phyloP scores from a whole-genome alignment of 1,140 invertebrate genomes.

The Listronotus oregonensis region DNA sequence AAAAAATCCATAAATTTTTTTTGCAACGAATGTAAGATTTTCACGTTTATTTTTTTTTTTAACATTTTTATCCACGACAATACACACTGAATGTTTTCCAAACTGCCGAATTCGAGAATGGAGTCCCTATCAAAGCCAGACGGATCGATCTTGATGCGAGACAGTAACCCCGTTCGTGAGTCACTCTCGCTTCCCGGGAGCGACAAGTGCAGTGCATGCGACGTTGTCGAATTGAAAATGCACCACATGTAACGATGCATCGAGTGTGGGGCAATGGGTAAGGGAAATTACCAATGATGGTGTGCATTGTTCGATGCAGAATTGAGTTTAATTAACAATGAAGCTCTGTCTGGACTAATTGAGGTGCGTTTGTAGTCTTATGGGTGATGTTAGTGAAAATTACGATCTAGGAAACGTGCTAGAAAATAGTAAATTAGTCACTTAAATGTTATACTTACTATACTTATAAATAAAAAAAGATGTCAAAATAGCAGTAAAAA shows the following conservation, averaged over 20 bases:
- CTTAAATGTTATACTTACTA: too few species aligned
- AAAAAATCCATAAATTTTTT: too few species aligned
- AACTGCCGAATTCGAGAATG: background rate
- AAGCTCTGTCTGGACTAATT: background rate
- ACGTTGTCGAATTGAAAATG: background rate
- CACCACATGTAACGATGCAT: background rate
- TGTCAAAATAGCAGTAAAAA: too few species aligned
- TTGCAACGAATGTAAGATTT: too few species aligned
- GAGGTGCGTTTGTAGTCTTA: too few species aligned
- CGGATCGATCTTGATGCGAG: conserved; percentile 2
- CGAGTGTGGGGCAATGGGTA: background rate
- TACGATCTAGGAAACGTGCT: too few species aligned
- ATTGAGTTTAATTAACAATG: background rate
- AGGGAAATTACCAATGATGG: background rate
- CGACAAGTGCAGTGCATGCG: background rate
- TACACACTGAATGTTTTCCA: too few species aligned
- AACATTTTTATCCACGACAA: too few species aligned
- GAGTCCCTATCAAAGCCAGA: background rate
- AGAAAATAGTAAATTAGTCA: too few species aligned
- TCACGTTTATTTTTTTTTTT: too few species aligned
- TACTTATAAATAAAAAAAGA: too few species aligned
- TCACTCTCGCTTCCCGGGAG: background rate
- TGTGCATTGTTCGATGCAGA: background rate
- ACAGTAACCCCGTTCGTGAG: conserved; percentile 3
- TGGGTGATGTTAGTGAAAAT: too few species aligned